These are phyloP conservation scores for Achlya flavicornis DNA, from an alignment of 2,888 invertebrate genomes.

Conservation along the genomic window DNA sequence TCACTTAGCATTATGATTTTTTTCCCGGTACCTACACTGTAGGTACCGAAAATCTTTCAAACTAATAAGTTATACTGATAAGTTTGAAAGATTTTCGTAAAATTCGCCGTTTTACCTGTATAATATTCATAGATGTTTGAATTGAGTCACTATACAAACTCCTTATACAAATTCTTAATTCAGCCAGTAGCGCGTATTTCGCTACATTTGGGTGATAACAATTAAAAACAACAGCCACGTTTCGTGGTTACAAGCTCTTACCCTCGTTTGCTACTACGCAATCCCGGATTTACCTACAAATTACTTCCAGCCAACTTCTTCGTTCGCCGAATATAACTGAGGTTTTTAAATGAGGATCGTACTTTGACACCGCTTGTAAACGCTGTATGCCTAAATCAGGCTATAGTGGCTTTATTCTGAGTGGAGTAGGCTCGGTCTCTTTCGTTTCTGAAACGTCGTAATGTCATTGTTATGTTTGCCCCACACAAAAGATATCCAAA, in stretches of 20 bases:
- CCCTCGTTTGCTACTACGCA: constrained; percentile 1
- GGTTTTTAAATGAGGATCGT: constrained; percentile 1
- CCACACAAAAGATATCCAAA: too few relatives aligned
- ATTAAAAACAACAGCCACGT: constrained; percentile 6
- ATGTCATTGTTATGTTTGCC: too few relatives aligned
- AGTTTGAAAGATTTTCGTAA: too few relatives aligned
- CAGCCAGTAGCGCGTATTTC: not conserved
- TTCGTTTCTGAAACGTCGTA: too few relatives aligned
- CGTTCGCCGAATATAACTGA: not conserved
- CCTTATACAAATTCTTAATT: not conserved
- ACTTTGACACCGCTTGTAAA: not conserved
- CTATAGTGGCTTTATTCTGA: too few relatives aligned
- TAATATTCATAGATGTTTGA: not conserved
- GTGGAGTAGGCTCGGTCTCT: too few relatives aligned
- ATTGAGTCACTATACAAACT: not conserved
- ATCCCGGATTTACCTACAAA: constrained; percentile 7
- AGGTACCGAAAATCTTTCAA: too few relatives aligned
- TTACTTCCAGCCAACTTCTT: constrained; percentile 1
- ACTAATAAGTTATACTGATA: too few relatives aligned
- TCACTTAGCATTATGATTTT: too few relatives aligned
- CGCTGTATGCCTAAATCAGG: not conserved
- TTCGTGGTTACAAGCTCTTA: constrained; percentile 4
- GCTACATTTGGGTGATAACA: constrained; percentile 2
- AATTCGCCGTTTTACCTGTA: too few relatives aligned
- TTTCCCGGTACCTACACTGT: too few relatives aligned